phyloP scores from a whole-genome alignment of 2,113 vertebrate species.

The Zapus hudsonius region DNA sequence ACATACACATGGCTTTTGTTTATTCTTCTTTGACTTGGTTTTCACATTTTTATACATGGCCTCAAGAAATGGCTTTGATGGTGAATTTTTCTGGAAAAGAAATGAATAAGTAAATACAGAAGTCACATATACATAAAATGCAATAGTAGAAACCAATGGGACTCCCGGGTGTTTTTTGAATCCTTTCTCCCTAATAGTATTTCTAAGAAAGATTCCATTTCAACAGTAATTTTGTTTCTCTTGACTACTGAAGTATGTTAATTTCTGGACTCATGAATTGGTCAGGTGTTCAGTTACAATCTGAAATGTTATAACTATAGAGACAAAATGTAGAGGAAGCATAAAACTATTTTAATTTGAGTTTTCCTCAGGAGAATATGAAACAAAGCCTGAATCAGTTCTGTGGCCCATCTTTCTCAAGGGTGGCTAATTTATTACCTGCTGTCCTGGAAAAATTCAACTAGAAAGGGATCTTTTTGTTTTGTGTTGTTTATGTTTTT shows the following conservation, averaged over 20 bases:
- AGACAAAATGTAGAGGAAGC: conserved; percentile 74
- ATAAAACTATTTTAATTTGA: conserved; percentile 79
- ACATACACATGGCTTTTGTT: conserved; percentile 85
- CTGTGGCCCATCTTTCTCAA: not conserved
- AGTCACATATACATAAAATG: conserved; percentile 77
- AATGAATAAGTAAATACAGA: conserved; percentile 82
- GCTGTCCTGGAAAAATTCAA: conserved; percentile 64
- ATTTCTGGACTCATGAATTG: conserved; percentile 75
- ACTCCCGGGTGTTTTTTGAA: conserved; percentile 39
- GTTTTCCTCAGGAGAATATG: conserved; percentile 60
- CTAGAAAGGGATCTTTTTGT: not conserved
- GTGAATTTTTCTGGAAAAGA: conserved; percentile 73
- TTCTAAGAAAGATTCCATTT: conserved; percentile 80
- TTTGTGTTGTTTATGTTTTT: conserved; percentile 50
- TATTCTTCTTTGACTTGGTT: conserved; percentile 82
- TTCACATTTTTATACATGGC: conserved; percentile 83
- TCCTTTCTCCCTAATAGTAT: conserved; percentile 43
- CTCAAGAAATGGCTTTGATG: conserved; percentile 85
- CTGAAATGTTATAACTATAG: conserved; percentile 77
- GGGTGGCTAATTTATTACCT: conserved; percentile 73
- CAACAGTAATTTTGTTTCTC: conserved; percentile 75
- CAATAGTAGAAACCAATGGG: conserved; percentile 81
- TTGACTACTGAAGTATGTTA: conserved; percentile 75
- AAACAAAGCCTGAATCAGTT: conserved; percentile 57
- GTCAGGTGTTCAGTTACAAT: conserved; percentile 73